phyloP scores from a whole-genome alignment of 1,140 invertebrate genomes.

The Heliconius nattereri region DNA sequence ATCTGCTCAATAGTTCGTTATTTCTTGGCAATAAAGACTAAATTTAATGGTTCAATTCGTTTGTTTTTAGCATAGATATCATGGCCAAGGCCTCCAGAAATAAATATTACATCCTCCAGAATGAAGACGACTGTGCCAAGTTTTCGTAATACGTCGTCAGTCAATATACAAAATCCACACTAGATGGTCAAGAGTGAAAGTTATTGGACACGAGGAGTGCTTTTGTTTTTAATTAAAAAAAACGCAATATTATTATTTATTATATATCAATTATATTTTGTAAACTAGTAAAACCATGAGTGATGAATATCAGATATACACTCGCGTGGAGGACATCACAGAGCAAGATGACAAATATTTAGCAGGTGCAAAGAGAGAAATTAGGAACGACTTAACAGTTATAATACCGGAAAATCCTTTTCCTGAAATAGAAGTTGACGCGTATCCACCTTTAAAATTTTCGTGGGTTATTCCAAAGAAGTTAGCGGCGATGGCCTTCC shows the following conservation, averaged over 20 bases:
- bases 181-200: slow-evolving; percentile 50
- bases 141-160: slow-evolving; percentile 59
- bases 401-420: slow-evolving; percentile 77
- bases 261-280: slow-evolving; percentile 42
- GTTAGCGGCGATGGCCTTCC: slow-evolving; percentile 83
- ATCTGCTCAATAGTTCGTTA: slow-evolving; percentile 12
- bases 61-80: slow-evolving; percentile 43
- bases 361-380: slow-evolving; percentile 71
- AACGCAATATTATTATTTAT: slow-evolving; percentile 21
- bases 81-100: slow-evolving; percentile 72
- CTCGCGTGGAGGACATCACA: slow-evolving; percentile 71
- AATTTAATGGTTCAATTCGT: slow-evolving; percentile 29
- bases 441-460: slow-evolving; percentile 83
- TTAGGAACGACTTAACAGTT: slow-evolving; percentile 67
- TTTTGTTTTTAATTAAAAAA: slow-evolving; percentile 47
- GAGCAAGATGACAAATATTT: slow-evolving; percentile 71
- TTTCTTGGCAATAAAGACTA: slow-evolving; percentile 39
- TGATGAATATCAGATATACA: slow-evolving; percentile 65
- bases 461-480: slow-evolving; percentile 83
- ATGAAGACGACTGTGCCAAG: slow-evolving; percentile 59
- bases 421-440: slow-evolving; percentile 75
- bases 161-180: slow-evolving; percentile 55
- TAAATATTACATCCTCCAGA: slow-evolving; percentile 74
- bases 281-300: slow-evolving; percentile 57
- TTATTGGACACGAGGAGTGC: slow-evolving; percentile 48